These are phyloP conservation scores for Leptoteleia sp. DNA, from an alignment of 1,140 invertebrate genomes.

Conservation along the genomic window DNA sequence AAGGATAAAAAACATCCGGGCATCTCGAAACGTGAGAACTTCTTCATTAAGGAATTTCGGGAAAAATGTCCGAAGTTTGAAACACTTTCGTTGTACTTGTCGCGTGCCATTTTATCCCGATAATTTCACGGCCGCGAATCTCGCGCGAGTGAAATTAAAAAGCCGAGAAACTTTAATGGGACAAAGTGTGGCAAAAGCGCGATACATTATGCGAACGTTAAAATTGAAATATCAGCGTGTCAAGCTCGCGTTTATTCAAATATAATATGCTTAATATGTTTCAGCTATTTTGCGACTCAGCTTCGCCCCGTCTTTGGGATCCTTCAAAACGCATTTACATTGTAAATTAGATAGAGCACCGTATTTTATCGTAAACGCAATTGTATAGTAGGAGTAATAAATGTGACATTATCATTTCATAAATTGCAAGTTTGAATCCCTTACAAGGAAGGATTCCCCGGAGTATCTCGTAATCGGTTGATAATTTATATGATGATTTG, in stretches of 20 bases:
- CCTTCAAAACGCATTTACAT: slow-evolving; percentile 35
- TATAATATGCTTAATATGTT: slow-evolving; percentile 20
- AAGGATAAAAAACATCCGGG: too few species aligned
- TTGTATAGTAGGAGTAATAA: slow-evolving; percentile 40
- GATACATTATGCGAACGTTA: background rate
- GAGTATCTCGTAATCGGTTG: slow-evolving; percentile 41
- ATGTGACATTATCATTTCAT: slow-evolving; percentile 60
- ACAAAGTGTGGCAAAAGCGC: too few species aligned
- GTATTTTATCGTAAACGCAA: slow-evolving; percentile 43
- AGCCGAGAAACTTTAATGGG: too few species aligned
- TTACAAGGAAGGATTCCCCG: slow-evolving; percentile 19
- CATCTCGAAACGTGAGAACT: too few species aligned
- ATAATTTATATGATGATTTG: slow-evolving; percentile 39
- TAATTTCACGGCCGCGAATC: too few species aligned
- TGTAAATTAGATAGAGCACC: slow-evolving; percentile 32
- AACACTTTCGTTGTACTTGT: too few species aligned
- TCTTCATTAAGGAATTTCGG: too few species aligned
- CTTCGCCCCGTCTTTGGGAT: slow-evolving; percentile 5
- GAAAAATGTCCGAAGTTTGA: too few species aligned
- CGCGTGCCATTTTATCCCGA: too few species aligned
- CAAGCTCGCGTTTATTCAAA: slow-evolving; percentile 8
- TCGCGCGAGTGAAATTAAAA: too few species aligned
- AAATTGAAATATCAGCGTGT: background rate
- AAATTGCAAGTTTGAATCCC: slow-evolving; percentile 42
- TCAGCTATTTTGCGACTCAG: slow-evolving; percentile 6